Base-by-base conservation (phyloP, 2,888 invertebrate species). In the Acrobasis consociella region DNA sequence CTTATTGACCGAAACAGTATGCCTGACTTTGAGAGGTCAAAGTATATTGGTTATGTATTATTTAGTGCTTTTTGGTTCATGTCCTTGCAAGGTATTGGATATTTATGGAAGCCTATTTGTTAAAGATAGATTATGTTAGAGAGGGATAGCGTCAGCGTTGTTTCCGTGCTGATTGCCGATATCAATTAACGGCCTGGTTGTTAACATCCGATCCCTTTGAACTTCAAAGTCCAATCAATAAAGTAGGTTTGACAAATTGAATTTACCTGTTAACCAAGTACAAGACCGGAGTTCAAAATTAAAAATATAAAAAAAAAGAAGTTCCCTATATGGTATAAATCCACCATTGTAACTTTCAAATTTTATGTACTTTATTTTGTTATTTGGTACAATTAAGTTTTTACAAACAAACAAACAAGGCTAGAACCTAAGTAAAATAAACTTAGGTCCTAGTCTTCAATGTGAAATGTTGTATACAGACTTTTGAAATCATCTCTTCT, bases 41-140 rank as follows among this genome's bases (percentile, higher is more conserved):
- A 51, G 46, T 60, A 65, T 60, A 68, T 62, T 82, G 79, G 86
- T 63, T 74, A 69, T 67, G 67, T 72, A 71, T 76, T 78, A 77
- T 80, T 81, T 78, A 81, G 79, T 79, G 74, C 72, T 76, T 72
- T 75, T 76, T 68, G 68, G 72, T 72, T 66, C 72, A 74, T 74
- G 64, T 71, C 70, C 73, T 73, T 72, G 65, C 68, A 71, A 71
- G 64, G 67, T 68, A 67, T 70, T 69, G 65, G 69, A 73, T 73
- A 74, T 74, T 69, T 75, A 74, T 72, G 72, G 72, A 71, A 68
- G 64, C 67, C 67, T 67, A 72, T 75, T 77, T 75, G 76, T 77
- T 77, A 77, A 67, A 72, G 65, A 71, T 66, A 70, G 74, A 73
- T 77, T 74, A 66, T 17, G 13, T 65, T 70, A 67, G 55, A 70